Conservation (phyloP, 2,113 vertebrate genomes). For the Mus spicilegus region DNA sequence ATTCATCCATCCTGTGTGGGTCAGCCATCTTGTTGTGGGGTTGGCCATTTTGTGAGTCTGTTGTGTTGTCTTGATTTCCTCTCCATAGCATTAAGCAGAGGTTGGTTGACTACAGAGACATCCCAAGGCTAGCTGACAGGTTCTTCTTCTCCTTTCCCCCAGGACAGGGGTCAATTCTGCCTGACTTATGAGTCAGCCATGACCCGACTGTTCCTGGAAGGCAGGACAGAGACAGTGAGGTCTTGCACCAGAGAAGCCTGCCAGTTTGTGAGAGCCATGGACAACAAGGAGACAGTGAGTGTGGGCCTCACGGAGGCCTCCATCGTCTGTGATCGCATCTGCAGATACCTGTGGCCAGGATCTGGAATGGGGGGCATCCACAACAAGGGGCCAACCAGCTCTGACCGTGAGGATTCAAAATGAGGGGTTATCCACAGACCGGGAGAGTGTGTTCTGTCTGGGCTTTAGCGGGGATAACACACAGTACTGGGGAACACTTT, state of each 20-base stretch:
- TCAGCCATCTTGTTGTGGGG: neutral
- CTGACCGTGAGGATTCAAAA: neutral
- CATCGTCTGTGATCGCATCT: neutral
- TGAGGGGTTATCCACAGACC: neutral
- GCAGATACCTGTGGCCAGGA: neutral
- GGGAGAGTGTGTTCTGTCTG: neutral
- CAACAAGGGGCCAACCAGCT: neutral
- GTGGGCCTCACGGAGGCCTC: neutral
- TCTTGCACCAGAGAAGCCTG: conserved; percentile 90
- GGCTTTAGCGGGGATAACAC: neutral
- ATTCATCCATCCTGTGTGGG: neutral
- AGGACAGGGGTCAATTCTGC: conserved; percentile 91
- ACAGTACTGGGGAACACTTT: neutral
- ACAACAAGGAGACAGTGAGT: conserved; percentile 84
- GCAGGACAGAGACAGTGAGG: conserved; percentile 93
- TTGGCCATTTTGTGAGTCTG: neutral
- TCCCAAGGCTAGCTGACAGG: neutral
- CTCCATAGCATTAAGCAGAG: neutral
- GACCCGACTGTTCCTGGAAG: conserved; percentile 93
- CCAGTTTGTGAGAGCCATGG: conserved; percentile 89
- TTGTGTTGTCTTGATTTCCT: neutral
- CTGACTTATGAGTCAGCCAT: conserved; percentile 93
- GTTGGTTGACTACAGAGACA: no score
- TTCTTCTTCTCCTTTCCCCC: conserved; percentile 39
- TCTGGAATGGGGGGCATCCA: neutral